Base-by-base conservation (phyloP, 2,888 invertebrate species). In the Ecliptopera silaceata region DNA sequence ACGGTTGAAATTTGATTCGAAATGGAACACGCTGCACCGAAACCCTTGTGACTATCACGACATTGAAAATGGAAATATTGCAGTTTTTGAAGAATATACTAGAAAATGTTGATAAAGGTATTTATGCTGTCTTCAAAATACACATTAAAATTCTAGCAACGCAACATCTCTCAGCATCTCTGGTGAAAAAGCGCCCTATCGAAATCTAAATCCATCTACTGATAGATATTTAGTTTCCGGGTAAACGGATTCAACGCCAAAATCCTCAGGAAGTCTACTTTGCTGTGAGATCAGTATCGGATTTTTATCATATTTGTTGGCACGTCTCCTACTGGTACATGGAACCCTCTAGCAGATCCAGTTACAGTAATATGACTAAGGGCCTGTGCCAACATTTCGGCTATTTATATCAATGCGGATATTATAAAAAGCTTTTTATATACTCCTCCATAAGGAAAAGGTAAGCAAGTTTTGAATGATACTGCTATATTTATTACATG, bases 271-370 rank as follows among this genome's bases (percentile, higher is more conserved):
- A 39, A 46, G 15, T 18, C 17, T 41, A 41, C 34, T 34, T 15
- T 42, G 47, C 26, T 26, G 11, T 20, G 42, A 51, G 46, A 51
- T 22, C 42, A 36, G 34, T 31, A 56, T 47, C 41, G 18, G 39
- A 56, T 49, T 49, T 38, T 22, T 43, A 56, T 39, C 22, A 50
- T 51, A 42, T 51, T 5, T 47, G 36, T 51, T 56, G 56, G 50
- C 51, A 51, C 10, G 18, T 10, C 46, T 47, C 41, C 36, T 51
- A 36, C 36, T 44, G 13, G 32, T 36, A 29, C 18, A 42, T 39
- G 32, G 17, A 46, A 56, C 20, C 42, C 41, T 15, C 12, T 32
- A 22, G 11, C 45, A 38, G 39, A 45, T 39, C 39, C 17, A 32
- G 45, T 56, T 29, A 41, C 49, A 26, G 49, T 49, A 31, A 38